Base-by-base conservation (phyloP, 92 coral and sea anemone species). In the Bergia sp. region DNA sequence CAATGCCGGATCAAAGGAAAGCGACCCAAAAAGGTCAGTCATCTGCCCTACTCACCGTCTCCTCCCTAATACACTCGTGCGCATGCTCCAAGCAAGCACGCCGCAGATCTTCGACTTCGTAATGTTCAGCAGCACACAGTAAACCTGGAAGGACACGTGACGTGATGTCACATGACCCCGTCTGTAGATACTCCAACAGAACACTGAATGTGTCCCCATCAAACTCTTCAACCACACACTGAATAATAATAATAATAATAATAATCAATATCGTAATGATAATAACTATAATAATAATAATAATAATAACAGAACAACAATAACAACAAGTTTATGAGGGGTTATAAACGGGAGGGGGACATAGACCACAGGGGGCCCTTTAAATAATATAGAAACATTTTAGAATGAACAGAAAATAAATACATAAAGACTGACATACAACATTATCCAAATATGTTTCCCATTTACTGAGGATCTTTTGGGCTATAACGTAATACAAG, bases 81-180 rank as follows among this genome's bases (percentile, higher is more conserved):
- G 92, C 90, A 77, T 92, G 94, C 81, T 96, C 98, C 40, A 89
- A 57, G 53, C 99, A 97, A 40, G 90, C 92, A 69, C 90, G 93
- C 37, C 91, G 91, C 73, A 97, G 86, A 2, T 91, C 99, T 29
- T 90, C 91, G 43, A 97, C 94, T 74, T 97, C 94, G 65, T 94
- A 97, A 71, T 96, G 93, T 20, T 96, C 92, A 37, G 99, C 97
- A 83, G 99, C 99, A 69, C 98, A 93, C 47, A 96, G 91, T 58
- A 97, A 89, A 1, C 98, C 99, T 4, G 99, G 98, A 40, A 97
- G 87, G 23, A 95, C 89, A 73, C 90, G 89, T 80, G 96, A 79
- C 37, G 95, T 90, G 45, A 94, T 91, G 73, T 92, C 91, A 80
- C 97, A 95, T 73, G 96, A 90, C 58, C 96, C 98, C 41, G 92